A percentile compares a stretch with the other conserved stretches of the same genome.
These are phyloP conservation scores for Bradypodion ventrale DNA, from an alignment of 2,797 vertebrate genomes.

Conservation along the genomic window DNA sequence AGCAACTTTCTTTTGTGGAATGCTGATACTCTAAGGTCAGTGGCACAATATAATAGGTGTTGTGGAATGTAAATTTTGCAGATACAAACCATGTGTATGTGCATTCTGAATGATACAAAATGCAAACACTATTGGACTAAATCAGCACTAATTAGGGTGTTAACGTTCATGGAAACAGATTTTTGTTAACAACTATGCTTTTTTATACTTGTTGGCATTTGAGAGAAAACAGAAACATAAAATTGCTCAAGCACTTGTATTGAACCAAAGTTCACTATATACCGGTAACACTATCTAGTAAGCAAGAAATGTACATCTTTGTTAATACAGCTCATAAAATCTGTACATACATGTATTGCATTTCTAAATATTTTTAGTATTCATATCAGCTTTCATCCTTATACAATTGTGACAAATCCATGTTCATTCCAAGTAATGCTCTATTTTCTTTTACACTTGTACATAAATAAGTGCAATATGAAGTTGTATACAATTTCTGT, in stretches of 20 bases:
- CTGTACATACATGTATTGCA: constrained; percentile 80
- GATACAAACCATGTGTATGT: constrained; percentile 73
- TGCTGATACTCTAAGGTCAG: constrained; percentile 68
- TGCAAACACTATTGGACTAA: constrained; percentile 74
- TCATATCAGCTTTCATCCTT: constrained; percentile 72
- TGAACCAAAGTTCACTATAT: constrained; percentile 74
- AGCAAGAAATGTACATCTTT: constrained; percentile 77
- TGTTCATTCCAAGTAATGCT: constrained; percentile 72
- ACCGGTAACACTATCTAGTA: constrained; percentile 62
- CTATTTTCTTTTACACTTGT: constrained; percentile 78
- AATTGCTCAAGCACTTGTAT: constrained; percentile 65
- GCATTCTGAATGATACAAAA: constrained; percentile 71
- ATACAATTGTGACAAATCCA: constrained; percentile 74
- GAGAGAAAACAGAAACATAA: constrained; percentile 65
- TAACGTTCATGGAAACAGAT: constrained; percentile 67
- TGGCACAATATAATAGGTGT: constrained; percentile 67
- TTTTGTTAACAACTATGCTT: constrained; percentile 72
- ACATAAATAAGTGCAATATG: constrained; percentile 95
- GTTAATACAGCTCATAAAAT: constrained; percentile 72
- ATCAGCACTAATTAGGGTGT: constrained; percentile 73
- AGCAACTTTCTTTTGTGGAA: constrained; percentile 65
- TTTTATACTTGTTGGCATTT: constrained; percentile 73
- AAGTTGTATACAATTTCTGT: constrained; percentile 88
- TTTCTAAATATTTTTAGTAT: constrained; percentile 84
- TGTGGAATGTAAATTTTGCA: constrained; percentile 72